Evolutionary conservation across 2,888 invertebrate genomes (phyloP), one percentile per base, ranked within the genome.

Genomic region (Meloe dianella): DNA sequence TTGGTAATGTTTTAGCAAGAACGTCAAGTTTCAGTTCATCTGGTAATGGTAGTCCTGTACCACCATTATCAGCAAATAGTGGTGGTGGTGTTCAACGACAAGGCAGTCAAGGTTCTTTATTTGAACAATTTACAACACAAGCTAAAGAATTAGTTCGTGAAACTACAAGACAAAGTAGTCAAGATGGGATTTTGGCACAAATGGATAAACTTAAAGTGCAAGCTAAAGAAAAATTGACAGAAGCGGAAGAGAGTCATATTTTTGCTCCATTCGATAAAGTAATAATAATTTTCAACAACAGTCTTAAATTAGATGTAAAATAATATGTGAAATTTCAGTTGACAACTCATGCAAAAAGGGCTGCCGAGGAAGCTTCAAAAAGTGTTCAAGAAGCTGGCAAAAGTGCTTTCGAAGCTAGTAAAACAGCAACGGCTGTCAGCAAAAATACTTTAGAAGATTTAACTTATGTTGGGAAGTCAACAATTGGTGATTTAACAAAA

Each of bases 61-160:
- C 79, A n/a, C 75, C 81, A 59, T 74, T 79, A 63, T 81, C 83
- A 32, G 79, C 79, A 29, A 73, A 76, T 64, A 74, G 78, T 68
- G 70, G 71, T 63, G 67, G 75, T 51, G 76, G 78, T 35, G 84
- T 87, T 0, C 88, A 90, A 1, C 86, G 94, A 2, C 94, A 95
- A 81, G 90, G 92, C 1, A 94, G 94, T 0, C 95, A 95, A 78
- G 89, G 92, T 0, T 96, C 95, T 0, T 83, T 96, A 1, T 89
- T 96, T 74, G 96, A 96, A 82, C 94, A 95, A 77, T 91, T 96
- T 78, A 92, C 96, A 4, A 89, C 90, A 0, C 95, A 95, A 79
- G 96, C 96, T 12, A 95, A 95, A 82, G 96, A 95, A 76, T 84
- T 96, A 65, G 95, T 96, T 1, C 87, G 92, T 59, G 96, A 96